Evolutionary conservation across 2,888 invertebrate genomes (phyloP), one percentile per base, ranked within the genome.

Genomic region (Apoda limacodes): DNA sequence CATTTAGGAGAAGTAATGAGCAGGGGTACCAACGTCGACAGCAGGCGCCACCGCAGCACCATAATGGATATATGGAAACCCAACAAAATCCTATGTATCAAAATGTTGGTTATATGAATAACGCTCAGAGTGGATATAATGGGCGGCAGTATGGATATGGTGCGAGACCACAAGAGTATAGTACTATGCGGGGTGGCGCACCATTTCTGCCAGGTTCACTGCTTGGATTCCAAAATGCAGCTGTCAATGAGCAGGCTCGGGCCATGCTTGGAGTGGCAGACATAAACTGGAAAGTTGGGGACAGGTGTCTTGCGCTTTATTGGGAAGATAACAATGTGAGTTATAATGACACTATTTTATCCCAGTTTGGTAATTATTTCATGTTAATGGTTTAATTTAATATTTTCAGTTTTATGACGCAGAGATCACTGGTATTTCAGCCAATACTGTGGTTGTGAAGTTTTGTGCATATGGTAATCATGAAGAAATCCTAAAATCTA

Each of bases 281-380:
- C 25, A 66, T 75, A 61, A 82, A 81, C 43, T 93, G 91, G 92
- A 88, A 87, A 55, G 74, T 86, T 28, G 93, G 93, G 7, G 93
- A 94, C 58, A 85, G 88, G 37, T 93, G 93, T 56, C 82, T 93
- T 68, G 95, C 95, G 5, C 91, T 93, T 54, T 95, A 95, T 69
- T 95, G 95, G 95, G 94, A 95, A 64, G 95, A 95, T 70, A 89
- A 90, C 53, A 88, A 88, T 76, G 93, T 92, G 60, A 81, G 82
- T 54, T 21, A n/a, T 24, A 26, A 14, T 15, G 26, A 11, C 14
- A 22, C 4, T 25, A 11, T 10, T 7, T 9, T 25, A 9, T 13
- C 9, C n/a, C 14, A 9, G 14, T 5, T 19, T 9, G 22, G 10
- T 14, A 13, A 13, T 30, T 22, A 12, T 25, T 21, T 2, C 13